phyloP scores from a whole-genome alignment of 1,140 invertebrate species.

The Temnothorax curvispinosus region DNA sequence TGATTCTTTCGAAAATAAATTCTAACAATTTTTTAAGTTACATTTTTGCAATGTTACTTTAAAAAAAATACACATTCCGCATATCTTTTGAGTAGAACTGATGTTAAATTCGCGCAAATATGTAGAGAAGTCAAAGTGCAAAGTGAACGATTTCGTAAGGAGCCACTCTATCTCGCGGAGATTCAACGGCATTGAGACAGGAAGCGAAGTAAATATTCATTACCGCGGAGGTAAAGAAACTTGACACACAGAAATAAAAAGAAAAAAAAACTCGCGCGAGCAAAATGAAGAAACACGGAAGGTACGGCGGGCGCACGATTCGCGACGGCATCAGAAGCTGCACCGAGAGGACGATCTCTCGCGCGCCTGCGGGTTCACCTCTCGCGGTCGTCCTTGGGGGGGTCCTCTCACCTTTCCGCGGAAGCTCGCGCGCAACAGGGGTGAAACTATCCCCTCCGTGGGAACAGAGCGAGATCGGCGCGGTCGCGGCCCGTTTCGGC shows the following conservation, averaged over 20 bases:
- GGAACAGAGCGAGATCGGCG: not conserved
- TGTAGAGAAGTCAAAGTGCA: not conserved
- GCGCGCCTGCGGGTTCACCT: slow-evolving; percentile 21
- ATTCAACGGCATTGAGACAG: not conserved
- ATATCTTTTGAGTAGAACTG: not conserved
- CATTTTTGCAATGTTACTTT: not conserved
- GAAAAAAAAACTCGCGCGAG: not conserved
- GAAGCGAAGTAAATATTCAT: slow-evolving; percentile 23
- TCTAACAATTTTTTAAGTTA: not conserved
- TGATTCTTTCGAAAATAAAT: not conserved
- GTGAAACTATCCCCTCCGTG: slow-evolving; percentile 66
- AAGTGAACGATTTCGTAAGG: not conserved
- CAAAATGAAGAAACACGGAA: not conserved
- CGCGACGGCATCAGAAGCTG: not conserved
- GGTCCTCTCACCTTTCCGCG: slow-evolving; percentile 41
- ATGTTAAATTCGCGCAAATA: not conserved
- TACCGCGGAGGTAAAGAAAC: not conserved
- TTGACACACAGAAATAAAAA: not conserved
- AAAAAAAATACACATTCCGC: not conserved
- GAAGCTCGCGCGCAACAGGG: slow-evolving; percentile 45
- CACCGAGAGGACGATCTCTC: slow-evolving; percentile 47
- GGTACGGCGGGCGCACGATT: not conserved
- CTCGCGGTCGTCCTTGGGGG: slow-evolving; percentile 58
- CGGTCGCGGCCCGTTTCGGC: not conserved
- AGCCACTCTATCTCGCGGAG: not conserved